Conservation (phyloP, 2,113 vertebrate genomes). For the Charina bottae region DNA sequence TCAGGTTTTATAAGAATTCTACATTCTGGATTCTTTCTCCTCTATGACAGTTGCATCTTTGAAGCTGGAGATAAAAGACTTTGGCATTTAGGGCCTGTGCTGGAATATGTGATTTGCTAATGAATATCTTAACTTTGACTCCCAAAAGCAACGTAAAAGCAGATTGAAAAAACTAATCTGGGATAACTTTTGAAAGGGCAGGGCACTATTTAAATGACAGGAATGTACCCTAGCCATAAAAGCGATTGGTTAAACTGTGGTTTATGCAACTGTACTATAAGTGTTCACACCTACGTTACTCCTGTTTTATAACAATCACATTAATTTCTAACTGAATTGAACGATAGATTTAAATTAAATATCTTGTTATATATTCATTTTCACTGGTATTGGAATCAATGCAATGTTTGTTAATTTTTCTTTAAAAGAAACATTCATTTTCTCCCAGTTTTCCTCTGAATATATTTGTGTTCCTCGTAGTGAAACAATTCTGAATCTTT, state of each 20-base stretch:
- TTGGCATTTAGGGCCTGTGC: background rate
- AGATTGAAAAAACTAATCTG: background rate
- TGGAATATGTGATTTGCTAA: slow-evolving; percentile 29
- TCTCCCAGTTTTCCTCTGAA: background rate
- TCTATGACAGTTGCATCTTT: background rate
- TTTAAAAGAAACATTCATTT: background rate
- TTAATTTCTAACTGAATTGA: background rate
- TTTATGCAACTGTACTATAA: slow-evolving; percentile 17
- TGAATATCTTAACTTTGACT: slow-evolving; percentile 31
- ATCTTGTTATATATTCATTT: background rate
- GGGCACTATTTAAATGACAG: slow-evolving; percentile 10
- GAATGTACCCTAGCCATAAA: background rate
- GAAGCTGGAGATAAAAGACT: slow-evolving; percentile 39
- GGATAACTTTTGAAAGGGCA: slow-evolving; percentile 18
- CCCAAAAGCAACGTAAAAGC: slow-evolving; percentile 3
- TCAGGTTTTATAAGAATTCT: background rate
- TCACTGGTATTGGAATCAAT: background rate
- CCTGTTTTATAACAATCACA: background rate
- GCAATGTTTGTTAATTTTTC: background rate
- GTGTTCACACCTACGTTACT: background rate
- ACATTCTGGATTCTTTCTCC: background rate
- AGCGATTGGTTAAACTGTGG: background rate
- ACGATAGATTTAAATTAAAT: background rate
- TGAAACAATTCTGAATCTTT: background rate
- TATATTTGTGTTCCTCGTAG: background rate